These are phyloP conservation scores for Siphonodentalium dalli DNA, from an alignment of 2,888 invertebrate genomes.

Conservation along the genomic window DNA sequence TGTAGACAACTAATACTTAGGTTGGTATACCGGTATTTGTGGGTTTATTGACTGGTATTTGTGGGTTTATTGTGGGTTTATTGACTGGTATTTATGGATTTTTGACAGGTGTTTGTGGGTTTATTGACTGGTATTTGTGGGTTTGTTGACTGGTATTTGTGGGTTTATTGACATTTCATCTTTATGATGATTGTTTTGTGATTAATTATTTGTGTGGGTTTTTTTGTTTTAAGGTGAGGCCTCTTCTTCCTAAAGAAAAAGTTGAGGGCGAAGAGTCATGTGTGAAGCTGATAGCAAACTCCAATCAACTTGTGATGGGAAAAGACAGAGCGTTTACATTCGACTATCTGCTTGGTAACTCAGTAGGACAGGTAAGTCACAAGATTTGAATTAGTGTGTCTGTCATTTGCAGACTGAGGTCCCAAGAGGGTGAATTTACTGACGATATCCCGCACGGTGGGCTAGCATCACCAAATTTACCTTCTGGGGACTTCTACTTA, in stretches of 20 bases:
- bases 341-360: conserved; percentile 80
- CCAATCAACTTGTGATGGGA: conserved; percentile 71
- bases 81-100: not conserved
- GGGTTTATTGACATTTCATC: not conserved
- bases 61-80: not conserved
- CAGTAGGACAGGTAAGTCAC: conserved; percentile 75
- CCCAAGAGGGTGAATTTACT: too few relatives aligned
- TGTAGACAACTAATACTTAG: not conserved
- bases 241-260: conserved; percentile 62
- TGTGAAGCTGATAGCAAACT: conserved; percentile 50
- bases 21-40: not conserved
- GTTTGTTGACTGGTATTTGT: not conserved
- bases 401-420: too few relatives aligned
- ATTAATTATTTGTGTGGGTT: not conserved
- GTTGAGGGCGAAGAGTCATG: conserved; percentile 61
- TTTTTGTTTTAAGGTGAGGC: conserved; percentile 52
- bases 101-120: not conserved
- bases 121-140: not conserved
- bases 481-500: too few relatives aligned
- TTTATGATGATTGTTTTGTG: not conserved
- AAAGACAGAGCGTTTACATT: conserved; percentile 81
- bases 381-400: too few relatives aligned
- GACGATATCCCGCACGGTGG: too few relatives aligned
- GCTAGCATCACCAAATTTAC: too few relatives aligned
- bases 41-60: not conserved